These are phyloP conservation scores for Stictonetta naevosa DNA, from an alignment of 2,113 vertebrate genomes.

Conservation along the genomic window DNA sequence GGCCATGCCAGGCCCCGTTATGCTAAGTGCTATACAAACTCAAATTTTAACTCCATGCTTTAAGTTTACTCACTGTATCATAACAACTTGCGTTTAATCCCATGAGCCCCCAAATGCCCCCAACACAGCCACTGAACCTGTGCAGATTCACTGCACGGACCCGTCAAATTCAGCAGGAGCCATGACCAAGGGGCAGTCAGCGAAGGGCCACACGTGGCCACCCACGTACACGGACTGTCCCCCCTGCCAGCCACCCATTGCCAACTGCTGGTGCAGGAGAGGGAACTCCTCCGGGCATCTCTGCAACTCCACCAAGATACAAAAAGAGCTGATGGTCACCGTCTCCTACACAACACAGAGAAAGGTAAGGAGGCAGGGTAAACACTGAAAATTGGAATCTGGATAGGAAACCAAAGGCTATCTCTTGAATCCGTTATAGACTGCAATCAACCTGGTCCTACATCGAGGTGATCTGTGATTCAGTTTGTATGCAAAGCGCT, in stretches of 20 bases:
- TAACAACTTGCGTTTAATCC: conserved; percentile 29
- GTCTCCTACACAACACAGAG: not conserved
- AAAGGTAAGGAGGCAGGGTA: not conserved
- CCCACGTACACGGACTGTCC: not conserved
- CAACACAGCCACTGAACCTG: not conserved
- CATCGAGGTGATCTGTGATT: not conserved
- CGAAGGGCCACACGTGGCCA: not conserved
- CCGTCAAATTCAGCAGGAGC: not conserved
- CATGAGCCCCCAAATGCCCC: not conserved
- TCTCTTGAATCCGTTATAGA: not conserved
- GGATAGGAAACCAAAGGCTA: conserved; percentile 14
- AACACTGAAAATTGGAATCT: conserved; percentile 7
- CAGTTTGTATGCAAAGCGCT: conserved; percentile 41
- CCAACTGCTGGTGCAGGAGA: not conserved
- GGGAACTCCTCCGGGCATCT: not conserved
- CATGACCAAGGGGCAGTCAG: not conserved
- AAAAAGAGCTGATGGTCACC: not conserved
- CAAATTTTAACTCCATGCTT: conserved; percentile 34
- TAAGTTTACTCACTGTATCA: conserved; percentile 13
- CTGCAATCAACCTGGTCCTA: not conserved
- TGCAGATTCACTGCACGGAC: not conserved
- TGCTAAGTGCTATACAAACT: conserved; percentile 44
- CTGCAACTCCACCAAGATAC: not conserved
- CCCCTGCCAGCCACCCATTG: not conserved
- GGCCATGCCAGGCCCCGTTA: not conserved